Percentiles rank a stretch among this genome's conserved stretches.
Conservation (phyloP, 2,113 vertebrate genomes). For the Nothoprocta perdicaria region DNA sequence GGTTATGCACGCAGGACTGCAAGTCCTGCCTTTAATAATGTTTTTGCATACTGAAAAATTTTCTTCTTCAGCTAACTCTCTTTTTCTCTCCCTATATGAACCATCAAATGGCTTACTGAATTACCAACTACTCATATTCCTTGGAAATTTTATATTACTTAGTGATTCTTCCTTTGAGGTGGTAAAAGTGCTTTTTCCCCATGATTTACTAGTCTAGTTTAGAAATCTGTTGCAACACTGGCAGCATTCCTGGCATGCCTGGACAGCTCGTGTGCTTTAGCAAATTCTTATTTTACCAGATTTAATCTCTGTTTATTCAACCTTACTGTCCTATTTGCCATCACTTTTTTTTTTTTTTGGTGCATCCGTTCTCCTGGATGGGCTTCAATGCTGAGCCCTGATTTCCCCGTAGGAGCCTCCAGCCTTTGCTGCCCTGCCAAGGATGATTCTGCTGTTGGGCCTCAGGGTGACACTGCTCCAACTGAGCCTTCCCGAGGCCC, state of each 20-base stretch:
- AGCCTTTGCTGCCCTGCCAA: accelerated
- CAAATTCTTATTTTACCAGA: background rate
- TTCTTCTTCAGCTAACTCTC: background rate
- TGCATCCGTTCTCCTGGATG: background rate
- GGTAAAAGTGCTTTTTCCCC: background rate
- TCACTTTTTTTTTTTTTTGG: background rate
- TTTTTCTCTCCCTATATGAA: background rate
- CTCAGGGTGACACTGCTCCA: background rate
- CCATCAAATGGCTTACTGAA: background rate
- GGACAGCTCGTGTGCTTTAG: background rate
- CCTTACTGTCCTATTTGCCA: background rate
- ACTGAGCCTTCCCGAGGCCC: background rate
- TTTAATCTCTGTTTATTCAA: background rate
- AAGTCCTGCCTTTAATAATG: background rate
- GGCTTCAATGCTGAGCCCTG: accelerated
- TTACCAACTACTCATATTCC: background rate
- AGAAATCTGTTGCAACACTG: background rate
- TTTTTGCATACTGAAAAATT: background rate
- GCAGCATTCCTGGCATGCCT: background rate
- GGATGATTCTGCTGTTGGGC: background rate
- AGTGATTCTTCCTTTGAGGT: accelerated
- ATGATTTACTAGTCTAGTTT: background rate
- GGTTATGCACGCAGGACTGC: background rate
- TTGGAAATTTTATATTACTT: background rate
- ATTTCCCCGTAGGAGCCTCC: accelerated